Evolutionary conservation across 2,113 vertebrate genomes (phyloP), one percentile per base, ranked within the genome.

Genomic region (Reinhardtius hippoglossoides): DNA sequence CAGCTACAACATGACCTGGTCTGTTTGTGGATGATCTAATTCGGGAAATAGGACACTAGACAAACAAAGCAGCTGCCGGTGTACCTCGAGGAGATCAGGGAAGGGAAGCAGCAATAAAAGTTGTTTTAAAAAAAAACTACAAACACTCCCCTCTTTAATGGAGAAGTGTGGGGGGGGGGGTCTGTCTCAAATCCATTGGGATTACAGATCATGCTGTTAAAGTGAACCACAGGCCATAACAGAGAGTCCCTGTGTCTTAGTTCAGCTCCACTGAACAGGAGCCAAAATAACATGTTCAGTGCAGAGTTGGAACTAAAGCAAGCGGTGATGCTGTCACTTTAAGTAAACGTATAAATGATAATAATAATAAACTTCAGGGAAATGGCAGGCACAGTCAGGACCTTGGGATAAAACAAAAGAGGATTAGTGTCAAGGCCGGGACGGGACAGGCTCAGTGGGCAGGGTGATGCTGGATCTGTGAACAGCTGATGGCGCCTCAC

Each of bases 381-480:
- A 79, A 58, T n/a, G 35, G 18, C 4, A 69, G 66, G 18, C 75
- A 58, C 27, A 81, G 68, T 81, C 61, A 35, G 54, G 67, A 82
- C 71, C 72, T 46, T 81, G 10, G 50, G 83, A 86, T 81, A 66
- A 16, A 87, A 87, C 81, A 85, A 92, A 50, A 86, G 88, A 64
- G 82, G 90, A 91, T 92, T 92, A 89, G 78, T 67, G 75, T 78
- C 74, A 80, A 52, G 69, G 71, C 61, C 56, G 20, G 31, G 75
- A 50, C 67, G 68, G 56, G 71, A 73, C 50, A 0, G 64, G 79
- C 81, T 89, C 87, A 84, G 46, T 55, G 76, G 74, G 57, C 37
- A n/a, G 27, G 61, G 5, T 67, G 44, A 52, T 71, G 78, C 37
- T 62, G 73, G 68, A 74, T 72, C 67, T 67, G 73, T 54, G 69